Evolutionary conservation across 2,888 invertebrate species (phyloP).

Genomic region (Erebia ligea): DNA sequence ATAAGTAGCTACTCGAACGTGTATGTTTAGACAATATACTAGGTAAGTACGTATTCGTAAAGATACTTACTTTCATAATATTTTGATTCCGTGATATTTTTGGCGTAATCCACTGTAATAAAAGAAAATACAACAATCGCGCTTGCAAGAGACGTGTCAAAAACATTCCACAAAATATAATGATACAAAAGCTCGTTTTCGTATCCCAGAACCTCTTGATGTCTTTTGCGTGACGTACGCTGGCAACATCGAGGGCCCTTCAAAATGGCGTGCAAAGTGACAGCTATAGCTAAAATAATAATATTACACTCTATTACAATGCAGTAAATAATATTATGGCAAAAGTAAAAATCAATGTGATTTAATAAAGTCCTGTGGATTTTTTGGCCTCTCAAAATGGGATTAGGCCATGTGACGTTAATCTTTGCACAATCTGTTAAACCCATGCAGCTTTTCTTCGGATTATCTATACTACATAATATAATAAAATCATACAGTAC

Average conservation of each 20-base stretch:
- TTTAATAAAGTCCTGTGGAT: slow-evolving; percentile 28
- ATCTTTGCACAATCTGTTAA: slow-evolving; percentile 39
- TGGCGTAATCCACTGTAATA: not conserved
- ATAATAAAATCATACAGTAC: not conserved
- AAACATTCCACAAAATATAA: slow-evolving; percentile 40
- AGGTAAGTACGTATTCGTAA: no score
- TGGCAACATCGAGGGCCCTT: slow-evolving; percentile 71
- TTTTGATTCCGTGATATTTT: no score
- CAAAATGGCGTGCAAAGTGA: slow-evolving; percentile 68
- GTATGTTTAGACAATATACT: no score
- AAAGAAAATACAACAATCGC: slow-evolving; percentile 29
- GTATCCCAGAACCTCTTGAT: slow-evolving; percentile 62
- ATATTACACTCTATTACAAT: slow-evolving; percentile 6
- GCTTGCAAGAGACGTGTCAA: slow-evolving; percentile 36
- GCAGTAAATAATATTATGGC: slow-evolving; percentile 17
- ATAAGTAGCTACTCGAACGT: no score
- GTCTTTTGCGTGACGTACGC: slow-evolving; percentile 69
- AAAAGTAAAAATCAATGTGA: slow-evolving; percentile 30
- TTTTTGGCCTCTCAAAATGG: slow-evolving; percentile 38
- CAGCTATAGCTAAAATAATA: slow-evolving; percentile 42
- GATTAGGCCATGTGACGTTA: slow-evolving; percentile 43
- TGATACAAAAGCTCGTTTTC: slow-evolving; percentile 43
- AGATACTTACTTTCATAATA: no score
- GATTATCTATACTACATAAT: slow-evolving; percentile 40
- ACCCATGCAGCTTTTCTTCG: slow-evolving; percentile 37